These are phyloP conservation scores for Cheilinus undulatus DNA, from an alignment of 2,113 vertebrate genomes.

Conservation along the genomic window DNA sequence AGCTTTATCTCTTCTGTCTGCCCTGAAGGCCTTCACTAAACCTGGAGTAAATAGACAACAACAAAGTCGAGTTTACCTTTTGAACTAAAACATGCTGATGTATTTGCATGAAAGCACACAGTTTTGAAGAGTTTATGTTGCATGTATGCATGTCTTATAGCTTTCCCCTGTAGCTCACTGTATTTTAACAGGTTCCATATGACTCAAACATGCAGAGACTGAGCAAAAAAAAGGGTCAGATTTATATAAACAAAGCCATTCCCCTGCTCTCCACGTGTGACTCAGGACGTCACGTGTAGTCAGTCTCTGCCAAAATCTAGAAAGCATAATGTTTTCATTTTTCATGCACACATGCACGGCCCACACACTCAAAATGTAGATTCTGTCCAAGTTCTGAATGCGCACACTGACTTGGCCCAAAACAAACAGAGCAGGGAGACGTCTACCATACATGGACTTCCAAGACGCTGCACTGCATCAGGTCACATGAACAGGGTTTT, in stretches of 20 bases:
- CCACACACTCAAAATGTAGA: constrained; percentile 1
- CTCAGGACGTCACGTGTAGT: constrained; percentile 65
- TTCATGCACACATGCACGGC: constrained; percentile 11
- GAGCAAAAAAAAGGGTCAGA: neutral
- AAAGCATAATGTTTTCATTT: constrained; percentile 71
- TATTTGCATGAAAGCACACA: too few relatives aligned
- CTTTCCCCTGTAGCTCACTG: constrained; percentile 19
- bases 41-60: constrained; percentile 1
- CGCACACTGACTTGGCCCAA: constrained; percentile 22
- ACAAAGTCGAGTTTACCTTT: neutral
- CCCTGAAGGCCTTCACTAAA: constrained; percentile 20
- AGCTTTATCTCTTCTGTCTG: constrained; percentile 39
- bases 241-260: constrained; percentile 51
- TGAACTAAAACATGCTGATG: constrained; percentile 22
- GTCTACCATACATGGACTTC: constrained; percentile 40
- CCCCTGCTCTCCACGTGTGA: constrained; percentile 52
- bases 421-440: constrained; percentile 49
- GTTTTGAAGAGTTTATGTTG: neutral
- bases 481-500: constrained; percentile 17
- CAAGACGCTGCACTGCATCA: constrained; percentile 17
- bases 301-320: constrained; percentile 40
- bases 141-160: neutral
- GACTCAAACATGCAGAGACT: constrained; percentile 27
- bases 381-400: constrained; percentile 5
- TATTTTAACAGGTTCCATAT: constrained; percentile 70